A percentile compares a stretch with the other conserved stretches of the same genome.
Conservation (phyloP, 2,797 vertebrate species). For the Poeciliopsis presidionis region DNA sequence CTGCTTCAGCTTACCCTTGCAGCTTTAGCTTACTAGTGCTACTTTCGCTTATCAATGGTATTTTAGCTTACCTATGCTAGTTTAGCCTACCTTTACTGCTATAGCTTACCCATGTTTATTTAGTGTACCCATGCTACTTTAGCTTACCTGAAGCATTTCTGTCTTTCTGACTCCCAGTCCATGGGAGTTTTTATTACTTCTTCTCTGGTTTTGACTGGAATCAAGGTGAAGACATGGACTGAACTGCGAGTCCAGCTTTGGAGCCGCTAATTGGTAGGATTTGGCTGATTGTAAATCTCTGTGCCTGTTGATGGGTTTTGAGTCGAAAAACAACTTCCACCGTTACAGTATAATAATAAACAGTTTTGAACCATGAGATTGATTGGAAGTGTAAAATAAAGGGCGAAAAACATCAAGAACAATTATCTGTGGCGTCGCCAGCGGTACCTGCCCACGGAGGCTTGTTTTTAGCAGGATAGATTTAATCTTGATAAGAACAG, state of each 20-base stretch:
- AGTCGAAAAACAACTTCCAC: background rate
- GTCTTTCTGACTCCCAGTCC: background rate
- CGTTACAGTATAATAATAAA: background rate
- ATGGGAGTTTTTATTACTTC: background rate
- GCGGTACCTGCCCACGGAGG: background rate
- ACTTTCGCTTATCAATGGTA: no score
- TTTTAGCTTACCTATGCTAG: no score
- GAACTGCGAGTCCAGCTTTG: background rate
- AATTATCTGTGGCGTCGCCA: background rate
- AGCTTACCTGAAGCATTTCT: background rate
- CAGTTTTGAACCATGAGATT: background rate
- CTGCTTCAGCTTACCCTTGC: no score
- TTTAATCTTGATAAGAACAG: background rate
- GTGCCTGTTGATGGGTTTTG: background rate
- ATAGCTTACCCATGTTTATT: no score
- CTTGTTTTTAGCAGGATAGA: background rate
- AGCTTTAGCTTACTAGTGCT: no score
- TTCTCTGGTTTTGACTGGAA: background rate
- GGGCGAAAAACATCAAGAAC: background rate
- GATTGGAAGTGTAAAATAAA: background rate
- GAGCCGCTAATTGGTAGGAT: background rate
- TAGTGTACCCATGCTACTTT: no score
- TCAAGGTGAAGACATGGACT: background rate
- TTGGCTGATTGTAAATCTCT: background rate
- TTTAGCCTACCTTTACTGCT: no score